Conservation (phyloP, 2,113 vertebrate genomes). For the Hemiprocne comata region DNA sequence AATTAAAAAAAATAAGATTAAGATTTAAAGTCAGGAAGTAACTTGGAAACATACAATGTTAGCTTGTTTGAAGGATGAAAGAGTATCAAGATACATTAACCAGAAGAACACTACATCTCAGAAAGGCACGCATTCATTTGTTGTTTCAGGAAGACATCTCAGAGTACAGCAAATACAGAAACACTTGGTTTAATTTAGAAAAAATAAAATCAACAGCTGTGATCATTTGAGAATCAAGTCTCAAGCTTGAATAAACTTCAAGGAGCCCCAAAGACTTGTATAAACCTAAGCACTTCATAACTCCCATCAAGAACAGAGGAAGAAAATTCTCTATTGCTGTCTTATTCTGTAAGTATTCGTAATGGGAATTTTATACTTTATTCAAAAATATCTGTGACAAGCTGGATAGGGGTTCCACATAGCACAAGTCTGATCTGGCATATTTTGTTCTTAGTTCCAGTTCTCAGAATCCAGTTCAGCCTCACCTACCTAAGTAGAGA, state of each 20-base stretch:
- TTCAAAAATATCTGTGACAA: background rate
- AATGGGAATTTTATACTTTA: background rate
- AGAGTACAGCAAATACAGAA: background rate
- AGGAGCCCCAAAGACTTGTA: background rate
- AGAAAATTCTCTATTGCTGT: background rate
- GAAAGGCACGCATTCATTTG: background rate
- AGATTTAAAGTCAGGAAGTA: background rate
- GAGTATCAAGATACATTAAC: background rate
- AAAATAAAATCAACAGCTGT: background rate
- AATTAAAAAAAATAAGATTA: background rate
- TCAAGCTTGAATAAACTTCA: background rate
- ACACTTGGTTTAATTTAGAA: background rate
- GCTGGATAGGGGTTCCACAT: background rate
- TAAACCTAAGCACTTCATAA: background rate
- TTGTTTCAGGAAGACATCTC: background rate
- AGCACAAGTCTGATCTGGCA: background rate
- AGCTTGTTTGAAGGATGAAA: background rate
- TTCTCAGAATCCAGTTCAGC: background rate
- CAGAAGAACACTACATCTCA: background rate
- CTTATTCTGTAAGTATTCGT: background rate
- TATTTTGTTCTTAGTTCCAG: background rate
- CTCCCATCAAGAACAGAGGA: background rate
- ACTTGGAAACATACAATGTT: background rate
- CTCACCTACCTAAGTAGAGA: background rate
- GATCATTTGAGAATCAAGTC: background rate